phyloP scores from a whole-genome alignment of 92 coral and sea anemone species.

The Desmophyllum pertusum region DNA sequence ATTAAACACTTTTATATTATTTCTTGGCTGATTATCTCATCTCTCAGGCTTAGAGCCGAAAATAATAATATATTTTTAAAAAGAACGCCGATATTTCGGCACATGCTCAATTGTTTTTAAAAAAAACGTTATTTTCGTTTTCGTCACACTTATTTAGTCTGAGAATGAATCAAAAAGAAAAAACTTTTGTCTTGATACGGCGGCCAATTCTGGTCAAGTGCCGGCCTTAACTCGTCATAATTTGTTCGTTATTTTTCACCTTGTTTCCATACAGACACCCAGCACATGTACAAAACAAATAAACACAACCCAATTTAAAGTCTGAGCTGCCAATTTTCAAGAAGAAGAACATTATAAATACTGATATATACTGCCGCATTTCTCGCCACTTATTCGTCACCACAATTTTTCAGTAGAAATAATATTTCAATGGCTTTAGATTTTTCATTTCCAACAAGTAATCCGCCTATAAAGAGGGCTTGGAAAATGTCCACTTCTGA shows the following conservation, averaged over 20 bases:
- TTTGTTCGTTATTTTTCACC: background rate
- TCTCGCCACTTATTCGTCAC: background rate
- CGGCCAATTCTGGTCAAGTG: background rate
- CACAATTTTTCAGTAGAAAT: background rate
- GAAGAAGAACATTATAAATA: background rate
- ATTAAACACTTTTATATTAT: background rate
- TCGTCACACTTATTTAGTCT: background rate
- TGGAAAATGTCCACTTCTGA: constrained; percentile 73
- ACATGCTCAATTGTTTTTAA: background rate
- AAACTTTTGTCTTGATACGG: background rate
- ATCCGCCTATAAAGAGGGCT: constrained; percentile 11
- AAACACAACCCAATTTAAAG: background rate
- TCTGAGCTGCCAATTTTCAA: background rate
- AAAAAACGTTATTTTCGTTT: background rate
- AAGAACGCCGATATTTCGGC: background rate
- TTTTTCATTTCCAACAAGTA: too few species aligned
- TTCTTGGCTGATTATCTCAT: background rate
- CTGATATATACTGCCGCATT: background rate
- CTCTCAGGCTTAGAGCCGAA: background rate
- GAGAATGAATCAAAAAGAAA: background rate
- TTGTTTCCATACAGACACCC: background rate
- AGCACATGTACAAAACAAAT: background rate
- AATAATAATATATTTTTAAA: background rate
- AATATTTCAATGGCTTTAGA: background rate
- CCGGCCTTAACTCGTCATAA: too few species aligned